phyloP scores from a whole-genome alignment of 2,113 vertebrate species.

The Sylvietta virens region DNA sequence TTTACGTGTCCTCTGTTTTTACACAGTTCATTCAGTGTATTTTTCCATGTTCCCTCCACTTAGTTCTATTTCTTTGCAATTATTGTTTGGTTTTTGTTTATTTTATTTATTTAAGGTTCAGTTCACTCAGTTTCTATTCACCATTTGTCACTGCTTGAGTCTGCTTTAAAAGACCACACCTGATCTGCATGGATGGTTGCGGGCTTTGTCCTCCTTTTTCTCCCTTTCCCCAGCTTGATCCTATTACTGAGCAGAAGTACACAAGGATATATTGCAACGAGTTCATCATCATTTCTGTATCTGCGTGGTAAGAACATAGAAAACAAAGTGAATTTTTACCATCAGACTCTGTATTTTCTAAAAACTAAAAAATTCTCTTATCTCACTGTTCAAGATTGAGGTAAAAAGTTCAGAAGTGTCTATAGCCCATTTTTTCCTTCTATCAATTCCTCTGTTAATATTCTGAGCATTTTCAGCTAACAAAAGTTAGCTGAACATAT shows the following conservation, averaged over 20 bases:
- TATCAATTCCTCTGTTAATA: background rate
- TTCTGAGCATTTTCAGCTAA: background rate
- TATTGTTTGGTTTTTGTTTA: background rate
- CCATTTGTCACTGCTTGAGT: background rate
- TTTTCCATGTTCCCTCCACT: background rate
- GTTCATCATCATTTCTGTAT: background rate
- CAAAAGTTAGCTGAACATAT: background rate
- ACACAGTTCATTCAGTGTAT: background rate
- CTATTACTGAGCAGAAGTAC: background rate
- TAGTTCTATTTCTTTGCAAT: background rate
- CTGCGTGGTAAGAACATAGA: background rate
- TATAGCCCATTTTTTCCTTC: background rate
- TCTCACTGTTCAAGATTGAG: background rate
- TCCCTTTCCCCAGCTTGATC: background rate
- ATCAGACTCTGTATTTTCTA: background rate
- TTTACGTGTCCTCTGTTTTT: background rate
- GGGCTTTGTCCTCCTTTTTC: background rate
- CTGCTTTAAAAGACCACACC: background rate
- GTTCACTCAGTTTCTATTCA: background rate
- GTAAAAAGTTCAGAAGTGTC: background rate
- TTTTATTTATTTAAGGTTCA: background rate
- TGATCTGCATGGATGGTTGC: background rate
- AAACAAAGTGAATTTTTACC: background rate
- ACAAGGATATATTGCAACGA: background rate
- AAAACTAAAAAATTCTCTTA: background rate